Conservation (phyloP, 2,888 invertebrate genomes). For the Cosmorhoe ocellata region DNA sequence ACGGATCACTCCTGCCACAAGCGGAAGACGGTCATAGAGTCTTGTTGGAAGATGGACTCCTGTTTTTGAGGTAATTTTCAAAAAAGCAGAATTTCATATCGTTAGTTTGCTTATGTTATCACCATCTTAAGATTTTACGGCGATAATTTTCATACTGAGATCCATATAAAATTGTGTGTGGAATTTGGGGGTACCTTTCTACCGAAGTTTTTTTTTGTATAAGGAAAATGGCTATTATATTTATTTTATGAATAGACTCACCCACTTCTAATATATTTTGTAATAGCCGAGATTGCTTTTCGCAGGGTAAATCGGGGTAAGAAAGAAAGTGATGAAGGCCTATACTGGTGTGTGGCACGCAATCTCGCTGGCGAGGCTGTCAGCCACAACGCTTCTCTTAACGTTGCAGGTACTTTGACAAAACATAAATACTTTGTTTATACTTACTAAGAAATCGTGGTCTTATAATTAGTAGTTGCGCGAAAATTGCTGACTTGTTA, state of each 20-base stretch:
- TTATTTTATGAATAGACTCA: too few species aligned
- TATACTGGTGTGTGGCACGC: conserved; percentile 98
- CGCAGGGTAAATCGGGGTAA: conserved; percentile 94
- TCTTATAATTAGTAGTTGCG: too few species aligned
- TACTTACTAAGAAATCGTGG: too few species aligned
- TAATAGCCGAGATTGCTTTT: conserved; percentile 25
- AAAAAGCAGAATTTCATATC: too few species aligned
- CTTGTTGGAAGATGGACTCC: conserved; percentile 94
- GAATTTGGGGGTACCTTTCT: too few species aligned
- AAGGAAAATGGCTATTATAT: too few species aligned
- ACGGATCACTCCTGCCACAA: conserved; percentile 91
- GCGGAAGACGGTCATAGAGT: conserved; percentile 95
- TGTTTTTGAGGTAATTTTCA: conserved; percentile 88
- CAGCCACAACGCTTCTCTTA: conserved; percentile 96
- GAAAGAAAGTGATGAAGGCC: conserved; percentile 96
- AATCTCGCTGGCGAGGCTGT: conserved; percentile 94
- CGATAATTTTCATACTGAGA: too few species aligned
- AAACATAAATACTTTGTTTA: neutral
- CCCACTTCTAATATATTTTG: neutral
- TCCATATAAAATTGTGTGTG: too few species aligned
- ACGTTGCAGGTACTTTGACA: conserved; percentile 91
- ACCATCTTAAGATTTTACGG: too few species aligned
- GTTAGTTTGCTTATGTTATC: too few species aligned
- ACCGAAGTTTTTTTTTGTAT: too few species aligned
- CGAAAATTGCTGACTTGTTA: too few species aligned